phyloP scores from a whole-genome alignment of 2,888 invertebrate species.

The Aromia moschata region DNA sequence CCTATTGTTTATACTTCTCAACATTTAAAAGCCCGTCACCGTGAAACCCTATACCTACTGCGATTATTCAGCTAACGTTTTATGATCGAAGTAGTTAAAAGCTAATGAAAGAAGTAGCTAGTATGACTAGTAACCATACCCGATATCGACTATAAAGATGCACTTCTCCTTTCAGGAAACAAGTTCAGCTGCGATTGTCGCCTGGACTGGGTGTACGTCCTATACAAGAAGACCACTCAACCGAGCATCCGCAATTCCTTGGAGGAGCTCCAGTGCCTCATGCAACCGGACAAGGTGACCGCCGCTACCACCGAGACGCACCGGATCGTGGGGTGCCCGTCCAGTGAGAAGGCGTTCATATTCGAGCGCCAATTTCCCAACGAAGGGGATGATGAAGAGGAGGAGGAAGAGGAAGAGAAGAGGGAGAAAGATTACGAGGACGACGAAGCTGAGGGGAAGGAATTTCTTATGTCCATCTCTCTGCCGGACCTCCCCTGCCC shows the following conservation, averaged over 20 bases:
- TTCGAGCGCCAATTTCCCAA: slow-evolving; percentile 28
- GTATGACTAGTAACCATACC: no score
- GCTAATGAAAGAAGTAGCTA: no score
- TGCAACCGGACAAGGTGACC: slow-evolving; percentile 60
- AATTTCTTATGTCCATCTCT: slow-evolving; percentile 42
- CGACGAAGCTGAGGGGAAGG: slow-evolving; percentile 41
- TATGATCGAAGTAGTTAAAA: no score
- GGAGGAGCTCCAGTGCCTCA: slow-evolving; percentile 76
- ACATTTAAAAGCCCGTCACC: no score
- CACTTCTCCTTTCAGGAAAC: slow-evolving; percentile 77
- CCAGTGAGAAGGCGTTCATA: slow-evolving; percentile 20
- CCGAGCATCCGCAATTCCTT: slow-evolving; percentile 73
- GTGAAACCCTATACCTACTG: no score
- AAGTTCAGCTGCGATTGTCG: slow-evolving; percentile 85
- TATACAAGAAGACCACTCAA: slow-evolving; percentile 80
- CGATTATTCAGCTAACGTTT: no score
- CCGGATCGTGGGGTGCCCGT: slow-evolving; percentile 31
- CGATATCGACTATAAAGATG: no score
- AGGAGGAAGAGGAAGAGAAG: slow-evolving; percentile 44
- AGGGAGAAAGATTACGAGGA: slow-evolving; percentile 43
- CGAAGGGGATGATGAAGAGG: slow-evolving; percentile 41
- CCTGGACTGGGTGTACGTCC: slow-evolving; percentile 79
- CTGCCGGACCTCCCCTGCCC: slow-evolving; percentile 59
- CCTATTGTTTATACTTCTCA: no score
- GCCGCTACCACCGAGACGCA: slow-evolving; percentile 29